Conservation (phyloP, 2,888 invertebrate genomes). For the Cryptophagus acutangulus region DNA sequence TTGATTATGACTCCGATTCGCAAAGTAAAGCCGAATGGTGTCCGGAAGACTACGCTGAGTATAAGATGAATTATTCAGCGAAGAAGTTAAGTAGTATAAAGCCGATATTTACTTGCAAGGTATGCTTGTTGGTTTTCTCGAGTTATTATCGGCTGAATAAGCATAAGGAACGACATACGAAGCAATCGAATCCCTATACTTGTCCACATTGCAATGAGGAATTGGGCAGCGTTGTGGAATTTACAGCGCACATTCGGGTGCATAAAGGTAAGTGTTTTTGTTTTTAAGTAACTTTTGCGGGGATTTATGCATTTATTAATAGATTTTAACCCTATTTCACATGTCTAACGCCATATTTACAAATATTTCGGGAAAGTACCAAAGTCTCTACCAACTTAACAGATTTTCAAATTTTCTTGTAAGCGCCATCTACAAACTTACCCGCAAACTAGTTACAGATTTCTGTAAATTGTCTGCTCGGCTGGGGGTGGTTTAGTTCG, state of each 20-base stretch:
- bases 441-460: too few species aligned
- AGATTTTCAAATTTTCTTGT: too few species aligned
- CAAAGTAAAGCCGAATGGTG: slow-evolving; percentile 31
- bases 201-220: slow-evolving; percentile 33
- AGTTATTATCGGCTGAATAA: slow-evolving; percentile 34
- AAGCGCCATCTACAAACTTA: too few species aligned
- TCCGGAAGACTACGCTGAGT: slow-evolving; percentile 34
- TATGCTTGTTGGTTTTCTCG: slow-evolving; percentile 38
- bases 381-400: too few species aligned
- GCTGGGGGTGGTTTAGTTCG: too few species aligned
- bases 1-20: slow-evolving; percentile 19
- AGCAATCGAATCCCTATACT: slow-evolving; percentile 36
- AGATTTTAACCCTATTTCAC: too few species aligned
- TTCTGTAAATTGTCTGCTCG: too few species aligned
- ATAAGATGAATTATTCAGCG: slow-evolving; percentile 29
- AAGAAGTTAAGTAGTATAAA: slow-evolving; percentile 25
- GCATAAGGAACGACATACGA: slow-evolving; percentile 33
- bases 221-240: slow-evolving; percentile 35
- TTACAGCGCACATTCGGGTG: slow-evolving; percentile 39
- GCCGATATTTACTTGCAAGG: slow-evolving; percentile 37
- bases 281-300: slow-evolving; percentile 3
- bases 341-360: too few species aligned
- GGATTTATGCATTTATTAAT: too few species aligned
- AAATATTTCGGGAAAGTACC: too few species aligned
- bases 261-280: slow-evolving; percentile 35